These are phyloP conservation scores for Clostera curtula DNA, from an alignment of 2,888 invertebrate genomes.

Conservation along the genomic window DNA sequence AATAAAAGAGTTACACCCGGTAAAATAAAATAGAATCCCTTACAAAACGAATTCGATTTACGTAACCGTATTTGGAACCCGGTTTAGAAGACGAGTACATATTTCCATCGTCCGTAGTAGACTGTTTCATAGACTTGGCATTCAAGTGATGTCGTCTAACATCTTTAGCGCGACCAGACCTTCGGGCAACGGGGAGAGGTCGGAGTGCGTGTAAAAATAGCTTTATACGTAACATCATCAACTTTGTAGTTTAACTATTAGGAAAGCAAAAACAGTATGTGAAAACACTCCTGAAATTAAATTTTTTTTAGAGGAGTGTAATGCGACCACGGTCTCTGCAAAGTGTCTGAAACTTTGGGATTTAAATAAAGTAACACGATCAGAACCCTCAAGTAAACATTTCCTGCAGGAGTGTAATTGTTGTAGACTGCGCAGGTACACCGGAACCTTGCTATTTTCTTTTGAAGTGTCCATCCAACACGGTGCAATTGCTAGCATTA, in stretches of 20 bases:
- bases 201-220: slow-evolving; percentile 40
- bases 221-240: slow-evolving; percentile 21
- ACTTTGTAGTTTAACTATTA: slow-evolving; percentile 2
- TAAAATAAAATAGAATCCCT: not conserved
- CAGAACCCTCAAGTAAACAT: no score
- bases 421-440: no score
- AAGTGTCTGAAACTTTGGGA: no score
- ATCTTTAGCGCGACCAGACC: slow-evolving; percentile 34
- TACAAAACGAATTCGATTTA: not conserved
- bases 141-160: slow-evolving; percentile 20
- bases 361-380: no score
- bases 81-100: slow-evolving; percentile 3
- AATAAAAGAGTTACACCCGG: no score
- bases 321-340: no score
- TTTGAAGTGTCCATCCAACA: no score
- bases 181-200: slow-evolving; percentile 38
- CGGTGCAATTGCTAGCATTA: no score
- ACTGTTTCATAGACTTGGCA: slow-evolving; percentile 23
- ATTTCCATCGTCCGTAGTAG: slow-evolving; percentile 2
- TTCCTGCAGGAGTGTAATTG: no score
- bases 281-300: no score
- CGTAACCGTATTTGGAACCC: not conserved
- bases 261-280: slow-evolving; percentile 1
- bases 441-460: no score
- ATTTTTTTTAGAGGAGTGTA: no score